Base-by-base conservation (phyloP, 1,140 invertebrate genomes). In the Mactra quadrangularis region DNA sequence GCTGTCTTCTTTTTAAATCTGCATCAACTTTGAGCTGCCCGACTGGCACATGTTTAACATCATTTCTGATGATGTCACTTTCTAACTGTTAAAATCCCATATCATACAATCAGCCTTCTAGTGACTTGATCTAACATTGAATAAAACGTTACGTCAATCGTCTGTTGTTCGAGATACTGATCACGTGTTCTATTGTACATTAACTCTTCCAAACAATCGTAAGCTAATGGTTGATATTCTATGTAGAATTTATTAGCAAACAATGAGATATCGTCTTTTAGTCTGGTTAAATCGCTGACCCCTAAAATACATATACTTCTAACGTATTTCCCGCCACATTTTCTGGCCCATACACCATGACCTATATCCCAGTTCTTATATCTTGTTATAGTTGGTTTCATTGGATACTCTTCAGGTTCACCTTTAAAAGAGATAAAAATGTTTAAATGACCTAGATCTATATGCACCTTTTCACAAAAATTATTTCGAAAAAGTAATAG, bases 211-310 rank as follows among this genome's bases (percentile, higher is more conserved):
- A 93, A 59, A 76, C 92, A 93, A 19, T 91, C 89, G 3, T 87
- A 86, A 0, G 87, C 82, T 3, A 87, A 70, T 0, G 79, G 89
- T 50, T 92, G 84, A 74, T 72, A 87, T 38, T 89, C 82, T 22
- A 83, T 53, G 75, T 90, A 84, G 72, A 93, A 91, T 77, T 93
- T 93, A 85, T 93, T 93, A 50, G 87, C 90, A 78, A 92, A 90
- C 17, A 93, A 60, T 64, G 90, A 78, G 25, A 62, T 86, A 41
- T 85, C 35, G 7, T 57, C 31, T 0, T 55, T 55, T 0, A 92
- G 41, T 25, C 77, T 59, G 7, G 29, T 64, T 41, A 91, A 70
- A 66, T 92, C 90, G 11, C 62, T 86, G 1, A 87, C 47, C 13
- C 89, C 87, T 25, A 90, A 87, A 15, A 91, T 85, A 71, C 90